A percentile compares a stretch with the other conserved stretches of the same genome.
phyloP scores from a whole-genome alignment of 2,113 vertebrate species.

The Lepidothrix coronata region DNA sequence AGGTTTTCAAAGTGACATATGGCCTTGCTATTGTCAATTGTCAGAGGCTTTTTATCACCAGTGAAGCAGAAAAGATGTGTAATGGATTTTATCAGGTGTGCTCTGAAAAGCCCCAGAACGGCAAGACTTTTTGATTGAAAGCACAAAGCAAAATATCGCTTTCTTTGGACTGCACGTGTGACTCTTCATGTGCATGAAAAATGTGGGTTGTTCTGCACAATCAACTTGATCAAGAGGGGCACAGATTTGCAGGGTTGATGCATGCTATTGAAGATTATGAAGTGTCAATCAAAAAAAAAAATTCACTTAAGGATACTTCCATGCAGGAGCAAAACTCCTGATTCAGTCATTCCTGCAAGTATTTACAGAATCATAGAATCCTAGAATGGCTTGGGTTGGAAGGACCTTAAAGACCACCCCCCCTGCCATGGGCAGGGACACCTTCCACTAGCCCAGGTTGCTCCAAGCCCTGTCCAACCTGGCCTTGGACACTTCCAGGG shows the following conservation, averaged over 20 bases:
- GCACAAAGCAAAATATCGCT: neutral
- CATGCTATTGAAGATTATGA: neutral
- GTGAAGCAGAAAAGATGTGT: neutral
- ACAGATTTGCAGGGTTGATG: neutral
- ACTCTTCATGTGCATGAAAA: neutral
- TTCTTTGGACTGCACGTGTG: neutral
- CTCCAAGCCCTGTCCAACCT: fast-evolving
- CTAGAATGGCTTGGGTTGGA: neutral
- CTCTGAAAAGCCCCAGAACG: neutral
- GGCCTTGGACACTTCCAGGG: neutral
- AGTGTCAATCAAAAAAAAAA: neutral
- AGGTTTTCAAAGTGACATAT: neutral
- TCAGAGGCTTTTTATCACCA: neutral
- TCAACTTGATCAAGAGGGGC: neutral
- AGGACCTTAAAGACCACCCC: neutral
- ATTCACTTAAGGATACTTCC: neutral
- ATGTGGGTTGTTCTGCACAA: neutral
- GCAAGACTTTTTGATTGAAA: neutral
- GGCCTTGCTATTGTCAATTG: neutral
- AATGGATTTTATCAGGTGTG: slow-evolving; percentile 32
- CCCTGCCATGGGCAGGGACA: neutral
- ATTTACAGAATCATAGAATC: neutral
- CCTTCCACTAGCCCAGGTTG: fast-evolving
- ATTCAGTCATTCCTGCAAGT: neutral
- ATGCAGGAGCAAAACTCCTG: neutral